Conservation (phyloP, 2,113 vertebrate genomes). For the Hyperoodon ampullatus region DNA sequence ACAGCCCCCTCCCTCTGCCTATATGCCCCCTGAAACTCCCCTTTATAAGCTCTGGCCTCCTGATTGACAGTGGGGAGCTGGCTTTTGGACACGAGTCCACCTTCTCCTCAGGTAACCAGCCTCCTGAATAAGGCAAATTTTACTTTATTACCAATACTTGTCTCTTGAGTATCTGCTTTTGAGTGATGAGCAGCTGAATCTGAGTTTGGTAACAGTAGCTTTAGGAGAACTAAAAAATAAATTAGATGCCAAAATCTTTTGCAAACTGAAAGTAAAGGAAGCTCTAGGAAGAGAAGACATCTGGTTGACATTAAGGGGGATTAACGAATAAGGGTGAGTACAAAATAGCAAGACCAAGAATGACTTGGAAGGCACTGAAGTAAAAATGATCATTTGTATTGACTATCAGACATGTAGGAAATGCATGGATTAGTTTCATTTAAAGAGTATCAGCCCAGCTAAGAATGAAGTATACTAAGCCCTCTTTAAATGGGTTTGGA, state of each 20-base stretch:
- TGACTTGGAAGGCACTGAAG: background rate
- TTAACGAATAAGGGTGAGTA: background rate
- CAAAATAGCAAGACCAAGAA: background rate
- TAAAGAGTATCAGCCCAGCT: background rate
- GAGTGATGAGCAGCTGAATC: background rate
- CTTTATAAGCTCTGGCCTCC: background rate
- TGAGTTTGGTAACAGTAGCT: background rate
- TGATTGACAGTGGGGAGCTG: background rate
- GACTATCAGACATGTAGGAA: background rate
- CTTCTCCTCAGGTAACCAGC: background rate
- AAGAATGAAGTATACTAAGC: background rate
- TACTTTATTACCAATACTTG: background rate
- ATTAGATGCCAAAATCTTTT: background rate
- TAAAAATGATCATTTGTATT: background rate
- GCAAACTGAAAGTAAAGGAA: background rate
- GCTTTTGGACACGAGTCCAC: background rate
- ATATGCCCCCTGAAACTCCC: background rate
- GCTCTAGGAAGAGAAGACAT: background rate
- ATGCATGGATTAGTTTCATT: background rate
- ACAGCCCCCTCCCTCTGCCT: background rate
- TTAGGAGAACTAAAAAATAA: background rate
- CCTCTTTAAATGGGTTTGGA: background rate
- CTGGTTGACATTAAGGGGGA: background rate
- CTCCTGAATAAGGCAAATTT: background rate
- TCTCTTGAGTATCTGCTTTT: background rate